Evolutionary conservation across 2,113 vertebrate species (phyloP).

Genomic region (Meriones unguiculatus): DNA sequence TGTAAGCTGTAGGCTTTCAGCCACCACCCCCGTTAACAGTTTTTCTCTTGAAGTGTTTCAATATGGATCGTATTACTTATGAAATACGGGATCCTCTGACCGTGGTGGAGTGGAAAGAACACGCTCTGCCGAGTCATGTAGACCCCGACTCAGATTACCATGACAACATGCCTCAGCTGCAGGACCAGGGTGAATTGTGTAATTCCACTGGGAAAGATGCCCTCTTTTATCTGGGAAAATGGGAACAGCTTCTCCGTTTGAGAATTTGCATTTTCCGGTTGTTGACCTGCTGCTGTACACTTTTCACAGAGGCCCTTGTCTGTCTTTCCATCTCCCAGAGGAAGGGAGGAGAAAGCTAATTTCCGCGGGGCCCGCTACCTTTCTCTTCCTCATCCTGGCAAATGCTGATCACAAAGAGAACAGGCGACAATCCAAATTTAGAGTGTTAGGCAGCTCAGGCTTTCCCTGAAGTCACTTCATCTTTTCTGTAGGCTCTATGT

Average conservation of each 20-base stretch:
- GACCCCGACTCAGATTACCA: not conserved
- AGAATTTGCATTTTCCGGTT: not conserved
- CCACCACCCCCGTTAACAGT: not conserved
- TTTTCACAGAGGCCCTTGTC: not conserved
- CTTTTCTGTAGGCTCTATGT: slow-evolving; percentile 33
- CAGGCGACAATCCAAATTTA: not conserved
- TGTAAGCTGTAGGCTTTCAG: not conserved
- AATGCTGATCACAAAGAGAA: slow-evolving; percentile 25
- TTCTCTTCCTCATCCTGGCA: not conserved
- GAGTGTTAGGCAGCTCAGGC: not conserved
- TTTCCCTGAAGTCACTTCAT: not conserved
- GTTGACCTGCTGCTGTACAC: not conserved
- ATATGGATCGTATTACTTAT: not conserved
- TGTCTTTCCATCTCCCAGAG: not conserved
- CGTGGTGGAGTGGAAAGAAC: not conserved
- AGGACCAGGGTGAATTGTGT: not conserved
- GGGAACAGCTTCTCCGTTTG: not conserved
- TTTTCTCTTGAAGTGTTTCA: slow-evolving; percentile 37
- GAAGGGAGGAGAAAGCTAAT: not conserved
- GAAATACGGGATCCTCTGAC: not conserved
- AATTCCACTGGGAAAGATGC: not conserved
- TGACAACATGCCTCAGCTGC: not conserved
- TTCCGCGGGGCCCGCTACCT: not conserved
- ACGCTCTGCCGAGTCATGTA: not conserved
- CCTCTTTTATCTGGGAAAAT: slow-evolving; percentile 31